Evolutionary conservation across 2,113 vertebrate species (phyloP).

Genomic region (Anolis sagrei): DNA sequence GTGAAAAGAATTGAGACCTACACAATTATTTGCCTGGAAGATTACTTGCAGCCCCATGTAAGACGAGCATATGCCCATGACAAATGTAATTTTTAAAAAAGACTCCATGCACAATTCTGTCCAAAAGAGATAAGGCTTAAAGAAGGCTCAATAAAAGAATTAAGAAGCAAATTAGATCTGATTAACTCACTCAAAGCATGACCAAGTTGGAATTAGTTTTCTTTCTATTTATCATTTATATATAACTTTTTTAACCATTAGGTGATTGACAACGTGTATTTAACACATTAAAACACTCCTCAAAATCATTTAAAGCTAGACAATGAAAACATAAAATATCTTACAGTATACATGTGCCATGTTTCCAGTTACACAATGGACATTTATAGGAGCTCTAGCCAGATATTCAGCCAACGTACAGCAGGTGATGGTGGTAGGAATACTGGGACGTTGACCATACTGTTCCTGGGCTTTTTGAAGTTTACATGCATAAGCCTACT

Average conservation of each 20-base stretch:
- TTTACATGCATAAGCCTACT: neutral
- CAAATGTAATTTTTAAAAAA: neutral
- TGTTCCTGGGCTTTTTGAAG: neutral
- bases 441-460: neutral
- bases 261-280: neutral
- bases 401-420: neutral
- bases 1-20: neutral
- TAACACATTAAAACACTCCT: too few species aligned
- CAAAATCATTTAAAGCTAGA: neutral
- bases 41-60: neutral
- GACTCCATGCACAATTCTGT: neutral
- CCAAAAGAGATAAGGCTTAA: neutral
- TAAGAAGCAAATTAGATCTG: neutral
- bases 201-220: neutral
- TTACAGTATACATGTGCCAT: neutral
- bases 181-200: neutral
- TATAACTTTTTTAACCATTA: neutral
- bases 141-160: neutral
- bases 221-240: neutral
- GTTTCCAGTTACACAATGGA: neutral
- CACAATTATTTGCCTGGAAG: neutral
- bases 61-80: neutral
- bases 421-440: neutral
- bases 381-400: neutral
- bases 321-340: neutral